phyloP scores from a whole-genome alignment of 2,113 vertebrate genomes.

The Tapirus terrestris region DNA sequence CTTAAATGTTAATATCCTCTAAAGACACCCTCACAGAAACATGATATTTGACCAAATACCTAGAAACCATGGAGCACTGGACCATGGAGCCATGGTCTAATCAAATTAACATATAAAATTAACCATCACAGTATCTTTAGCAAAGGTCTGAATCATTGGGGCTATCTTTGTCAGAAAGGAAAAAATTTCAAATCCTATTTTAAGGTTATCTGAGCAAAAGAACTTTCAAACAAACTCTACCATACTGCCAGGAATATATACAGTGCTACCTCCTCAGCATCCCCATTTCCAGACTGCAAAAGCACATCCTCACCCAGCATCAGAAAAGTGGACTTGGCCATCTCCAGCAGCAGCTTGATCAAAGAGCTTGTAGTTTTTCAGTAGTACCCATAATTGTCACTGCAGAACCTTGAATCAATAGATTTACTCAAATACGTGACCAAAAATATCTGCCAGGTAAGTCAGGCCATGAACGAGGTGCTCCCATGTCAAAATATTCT shows the following conservation, averaged over 20 bases:
- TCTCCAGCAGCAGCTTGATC: not conserved
- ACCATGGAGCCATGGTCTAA: not conserved
- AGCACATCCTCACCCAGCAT: not conserved
- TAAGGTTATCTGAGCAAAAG: slow-evolving; percentile 20
- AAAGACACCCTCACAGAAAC: not conserved
- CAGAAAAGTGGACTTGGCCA: not conserved
- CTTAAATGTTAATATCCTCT: not conserved
- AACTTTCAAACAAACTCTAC: not conserved
- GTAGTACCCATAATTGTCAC: not conserved
- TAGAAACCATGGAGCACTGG: not conserved
- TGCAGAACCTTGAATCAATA: not conserved
- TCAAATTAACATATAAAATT: not conserved
- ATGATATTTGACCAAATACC: not conserved
- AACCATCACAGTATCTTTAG: not conserved
- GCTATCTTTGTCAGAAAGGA: slow-evolving; percentile 16
- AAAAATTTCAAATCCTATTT: slow-evolving; percentile 51
- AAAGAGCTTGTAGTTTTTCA: not conserved
- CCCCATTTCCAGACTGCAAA: not conserved
- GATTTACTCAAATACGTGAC: not conserved
- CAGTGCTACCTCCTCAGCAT: not conserved
- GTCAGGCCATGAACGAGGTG: not conserved
- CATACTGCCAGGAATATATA: not conserved
- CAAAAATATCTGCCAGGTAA: slow-evolving; percentile 30
- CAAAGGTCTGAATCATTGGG: not conserved
- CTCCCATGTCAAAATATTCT: not conserved